phyloP scores from a whole-genome alignment of 2,888 invertebrate species.

The Idaea straminata region DNA sequence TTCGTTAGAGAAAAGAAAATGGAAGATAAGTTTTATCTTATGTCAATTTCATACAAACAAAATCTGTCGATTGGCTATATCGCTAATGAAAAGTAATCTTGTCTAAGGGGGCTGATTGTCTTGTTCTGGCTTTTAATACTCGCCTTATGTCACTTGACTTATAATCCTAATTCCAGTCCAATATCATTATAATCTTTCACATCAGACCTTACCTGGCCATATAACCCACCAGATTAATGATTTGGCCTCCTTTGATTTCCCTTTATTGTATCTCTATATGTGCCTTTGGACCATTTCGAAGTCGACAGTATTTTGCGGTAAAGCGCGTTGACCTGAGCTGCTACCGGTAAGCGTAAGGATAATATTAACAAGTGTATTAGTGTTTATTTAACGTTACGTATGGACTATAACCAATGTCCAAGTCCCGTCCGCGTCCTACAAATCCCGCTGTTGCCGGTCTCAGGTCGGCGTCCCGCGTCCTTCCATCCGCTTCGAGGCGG shows the following conservation, averaged over 20 bases:
- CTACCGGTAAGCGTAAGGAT: not conserved
- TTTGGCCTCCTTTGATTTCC: constrained; percentile 48
- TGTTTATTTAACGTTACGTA: not conserved
- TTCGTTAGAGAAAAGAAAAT: too few species aligned
- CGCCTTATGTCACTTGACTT: constrained; percentile 4
- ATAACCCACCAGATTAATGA: not conserved
- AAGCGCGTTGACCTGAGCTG: constrained; percentile 43
- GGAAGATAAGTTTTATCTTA: too few species aligned
- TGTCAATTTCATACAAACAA: too few species aligned
- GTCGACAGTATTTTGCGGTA: constrained; percentile 24
- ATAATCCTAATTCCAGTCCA: constrained; percentile 3
- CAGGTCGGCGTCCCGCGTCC: constrained; percentile 30
- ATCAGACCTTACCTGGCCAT: not conserved
- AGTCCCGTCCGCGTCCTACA: constrained; percentile 13
- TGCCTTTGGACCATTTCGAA: constrained; percentile 67
- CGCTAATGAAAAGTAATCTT: not conserved
- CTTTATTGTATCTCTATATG: constrained; percentile 57
- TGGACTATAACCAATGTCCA: not conserved
- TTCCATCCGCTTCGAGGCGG: constrained; percentile 40
- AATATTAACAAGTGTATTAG: not conserved
- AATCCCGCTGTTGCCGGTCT: constrained; percentile 25
- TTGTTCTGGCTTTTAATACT: not conserved
- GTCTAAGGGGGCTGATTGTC: too few species aligned
- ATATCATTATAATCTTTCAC: not conserved
- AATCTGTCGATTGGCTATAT: too few species aligned